Evolutionary conservation across 2,888 invertebrate species (phyloP).

Genomic region (Atethmia centrago): DNA sequence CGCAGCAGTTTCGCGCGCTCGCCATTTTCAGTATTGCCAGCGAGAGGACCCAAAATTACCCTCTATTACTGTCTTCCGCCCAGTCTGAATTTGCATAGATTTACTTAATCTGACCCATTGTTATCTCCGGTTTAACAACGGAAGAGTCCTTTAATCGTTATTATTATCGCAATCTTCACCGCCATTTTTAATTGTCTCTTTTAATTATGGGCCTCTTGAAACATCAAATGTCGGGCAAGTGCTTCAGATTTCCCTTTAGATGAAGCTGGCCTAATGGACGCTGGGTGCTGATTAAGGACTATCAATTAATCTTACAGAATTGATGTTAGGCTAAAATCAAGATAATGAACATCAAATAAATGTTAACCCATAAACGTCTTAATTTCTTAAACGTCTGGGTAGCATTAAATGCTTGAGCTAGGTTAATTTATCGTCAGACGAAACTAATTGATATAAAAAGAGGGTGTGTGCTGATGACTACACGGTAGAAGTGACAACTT

Average conservation of each 20-base stretch:
- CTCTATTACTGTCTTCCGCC: constrained; percentile 68
- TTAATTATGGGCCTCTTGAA: constrained; percentile 71
- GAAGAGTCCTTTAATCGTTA: constrained; percentile 75
- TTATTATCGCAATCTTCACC: constrained; percentile 72
- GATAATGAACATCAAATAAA: constrained; percentile 23
- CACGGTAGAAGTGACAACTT: too few relatives aligned
- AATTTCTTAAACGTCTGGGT: not conserved
- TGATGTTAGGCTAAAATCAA: constrained; percentile 28
- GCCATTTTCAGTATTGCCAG: constrained; percentile 69
- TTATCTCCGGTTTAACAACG: constrained; percentile 71
- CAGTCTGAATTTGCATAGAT: constrained; percentile 79
- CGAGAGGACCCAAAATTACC: constrained; percentile 74
- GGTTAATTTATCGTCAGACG: not conserved
- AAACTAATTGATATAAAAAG: not conserved
- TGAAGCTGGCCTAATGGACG: constrained; percentile 44
- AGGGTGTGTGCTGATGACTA: too few relatives aligned
- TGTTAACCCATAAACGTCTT: not conserved
- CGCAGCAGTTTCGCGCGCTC: constrained; percentile 33
- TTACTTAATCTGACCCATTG: constrained; percentile 78
- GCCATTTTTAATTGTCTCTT: constrained; percentile 77
- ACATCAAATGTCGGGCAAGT: constrained; percentile 66
- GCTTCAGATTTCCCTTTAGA: constrained; percentile 61
- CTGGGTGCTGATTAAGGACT: constrained; percentile 45
- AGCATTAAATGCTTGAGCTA: not conserved
- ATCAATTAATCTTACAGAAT: constrained; percentile 49